phyloP scores from a whole-genome alignment of 1,140 invertebrate genomes.

The Zaprionus kolodkinae region DNA sequence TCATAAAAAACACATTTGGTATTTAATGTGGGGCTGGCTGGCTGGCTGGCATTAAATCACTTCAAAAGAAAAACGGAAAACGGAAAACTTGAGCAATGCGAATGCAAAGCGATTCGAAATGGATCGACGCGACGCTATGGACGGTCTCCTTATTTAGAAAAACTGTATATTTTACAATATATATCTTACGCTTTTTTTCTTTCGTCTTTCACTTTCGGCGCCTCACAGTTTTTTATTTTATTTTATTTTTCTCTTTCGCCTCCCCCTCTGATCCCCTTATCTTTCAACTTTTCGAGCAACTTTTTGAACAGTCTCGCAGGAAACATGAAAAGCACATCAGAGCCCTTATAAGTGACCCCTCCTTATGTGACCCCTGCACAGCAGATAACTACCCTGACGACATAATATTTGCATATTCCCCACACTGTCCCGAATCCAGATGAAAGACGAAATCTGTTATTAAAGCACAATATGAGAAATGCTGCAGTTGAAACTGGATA shows the following conservation, averaged over 20 bases:
- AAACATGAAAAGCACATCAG: constrained; percentile 3
- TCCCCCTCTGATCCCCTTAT: not conserved
- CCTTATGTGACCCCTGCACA: not conserved
- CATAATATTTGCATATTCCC: not conserved
- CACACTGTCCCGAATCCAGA: not conserved
- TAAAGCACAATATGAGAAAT: not conserved
- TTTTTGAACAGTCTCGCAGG: not conserved
- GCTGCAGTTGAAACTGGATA: no score
- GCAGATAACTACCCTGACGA: not conserved
- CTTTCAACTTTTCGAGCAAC: not conserved
- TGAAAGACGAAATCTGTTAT: not conserved
- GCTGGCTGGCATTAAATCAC: constrained; percentile 13
- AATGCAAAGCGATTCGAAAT: constrained; percentile 2
- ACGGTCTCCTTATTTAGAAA: constrained; percentile 10
- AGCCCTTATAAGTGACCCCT: not conserved
- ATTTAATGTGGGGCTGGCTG: constrained; percentile 7
- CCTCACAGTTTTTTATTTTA: not conserved
- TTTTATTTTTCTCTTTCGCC: not conserved
- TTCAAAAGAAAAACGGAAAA: constrained; percentile 4
- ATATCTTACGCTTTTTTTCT: not conserved
- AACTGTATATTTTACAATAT: constrained; percentile 6
- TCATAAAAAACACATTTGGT: constrained; percentile 15
- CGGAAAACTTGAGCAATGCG: constrained; percentile 4
- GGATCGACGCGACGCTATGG: not conserved
- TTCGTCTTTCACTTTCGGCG: not conserved